Percentiles rank a stretch among this genome's conserved stretches.
Conservation (phyloP, 2,113 vertebrate genomes). For the Edolisoma coerulescens region DNA sequence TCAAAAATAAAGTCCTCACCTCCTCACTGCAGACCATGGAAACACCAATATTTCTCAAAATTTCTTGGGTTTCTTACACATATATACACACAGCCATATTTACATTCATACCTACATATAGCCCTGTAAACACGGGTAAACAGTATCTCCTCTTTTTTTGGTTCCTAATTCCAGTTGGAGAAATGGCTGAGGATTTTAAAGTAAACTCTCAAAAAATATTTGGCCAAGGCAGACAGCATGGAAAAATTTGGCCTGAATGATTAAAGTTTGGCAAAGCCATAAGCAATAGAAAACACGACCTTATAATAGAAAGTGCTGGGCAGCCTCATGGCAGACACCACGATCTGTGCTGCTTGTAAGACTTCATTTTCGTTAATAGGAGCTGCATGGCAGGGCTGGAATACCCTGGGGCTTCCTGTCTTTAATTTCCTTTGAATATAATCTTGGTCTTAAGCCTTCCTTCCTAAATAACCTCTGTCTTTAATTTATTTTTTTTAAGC, state of each 20-base stretch:
- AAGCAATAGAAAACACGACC: not conserved
- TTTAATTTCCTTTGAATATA: conserved; percentile 68
- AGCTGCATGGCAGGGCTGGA: conserved; percentile 33
- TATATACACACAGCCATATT: too few relatives aligned
- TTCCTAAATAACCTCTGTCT: conserved; percentile 67
- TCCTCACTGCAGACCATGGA: not conserved
- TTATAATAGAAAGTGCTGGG: conserved; percentile 10
- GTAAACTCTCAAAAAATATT: not conserved
- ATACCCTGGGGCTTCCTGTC: conserved; percentile 60
- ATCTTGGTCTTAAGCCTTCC: conserved; percentile 63
- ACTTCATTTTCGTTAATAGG: conserved; percentile 46
- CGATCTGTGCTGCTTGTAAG: conserved; percentile 8
- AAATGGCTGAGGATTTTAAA: not conserved
- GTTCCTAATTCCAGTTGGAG: not conserved
- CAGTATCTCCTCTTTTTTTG: not conserved
- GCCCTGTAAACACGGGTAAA: not conserved
- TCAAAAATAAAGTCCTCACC: not conserved
- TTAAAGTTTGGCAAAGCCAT: conserved; percentile 19
- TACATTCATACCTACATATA: too few relatives aligned
- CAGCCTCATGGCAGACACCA: conserved; percentile 12
- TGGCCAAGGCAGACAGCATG: not conserved
- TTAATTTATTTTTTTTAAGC: conserved; percentile 65
- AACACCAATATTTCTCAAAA: not conserved
- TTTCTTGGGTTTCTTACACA: not conserved
- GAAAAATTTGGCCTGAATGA: conserved; percentile 6